Evolutionary conservation across 2,797 vertebrate genomes (phyloP), one percentile per base, ranked within the genome.

Genomic region (Pseudomugil gertrudae): DNA sequence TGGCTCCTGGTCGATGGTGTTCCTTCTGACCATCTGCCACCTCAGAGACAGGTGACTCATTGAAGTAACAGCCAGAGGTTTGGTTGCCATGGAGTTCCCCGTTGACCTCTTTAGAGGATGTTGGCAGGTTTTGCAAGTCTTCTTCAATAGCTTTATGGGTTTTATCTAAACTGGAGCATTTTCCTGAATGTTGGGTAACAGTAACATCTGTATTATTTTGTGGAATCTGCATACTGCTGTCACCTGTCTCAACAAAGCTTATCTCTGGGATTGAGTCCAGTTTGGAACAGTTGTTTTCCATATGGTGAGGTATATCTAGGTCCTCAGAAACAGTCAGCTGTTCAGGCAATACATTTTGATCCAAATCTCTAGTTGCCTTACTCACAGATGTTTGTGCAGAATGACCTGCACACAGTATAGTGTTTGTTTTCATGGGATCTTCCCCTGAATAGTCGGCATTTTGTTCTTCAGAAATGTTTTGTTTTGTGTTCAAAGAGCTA

Each of bases 181-280:
- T 72, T 72, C 52, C 64, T 74, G 78, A 68, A 66, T 67, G 72
- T 68, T 33, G 57, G 47, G 26, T 50, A 50, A 62, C 35, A 68
- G 63, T 19, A 21, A 53, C 63, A 38, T 43, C 24, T 14, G 10
- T 57, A 30, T 68, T 69, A 32, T 60, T 70, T 61, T 52, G 72
- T 30, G 50, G 40, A 65, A 78, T 59, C 10, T 11, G 65, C 11
- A 19, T 23, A 52, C 57, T 26, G 60, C 59, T 54, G 48, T 81
- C 78, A 24, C 62, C 52, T 51, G 74, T 69, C 56, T 87, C 85
- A 13, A 72, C 9, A 6, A 66, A 72, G 65, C 62, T 74, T 14
- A 81, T 74, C 74, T 91, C 92, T 43, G 62, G 88, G 62, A 92
- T 93, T 1, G 87, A 84, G 51, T 91, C 83, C 73, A 93, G 86